Percentiles rank a stretch among this genome's conserved stretches.
Evolutionary conservation across 2,113 vertebrate genomes (phyloP).

Genomic region (Bombycilla garrulus): DNA sequence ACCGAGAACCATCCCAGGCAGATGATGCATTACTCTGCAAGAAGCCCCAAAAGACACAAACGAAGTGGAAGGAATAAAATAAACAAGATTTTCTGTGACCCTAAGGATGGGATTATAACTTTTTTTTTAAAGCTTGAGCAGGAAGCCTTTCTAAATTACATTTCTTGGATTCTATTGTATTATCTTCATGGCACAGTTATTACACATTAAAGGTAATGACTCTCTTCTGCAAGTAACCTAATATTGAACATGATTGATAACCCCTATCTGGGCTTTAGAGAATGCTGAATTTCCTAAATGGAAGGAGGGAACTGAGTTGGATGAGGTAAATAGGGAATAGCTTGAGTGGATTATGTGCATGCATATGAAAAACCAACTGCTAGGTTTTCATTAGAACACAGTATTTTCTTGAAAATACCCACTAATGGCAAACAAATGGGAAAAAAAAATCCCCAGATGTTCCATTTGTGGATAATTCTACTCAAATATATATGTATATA

Average conservation of each 20-base stretch:
- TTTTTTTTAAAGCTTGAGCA: conserved; percentile 47
- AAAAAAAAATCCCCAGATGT: background rate
- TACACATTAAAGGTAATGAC: conserved; percentile 78
- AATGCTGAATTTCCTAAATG: conserved; percentile 52
- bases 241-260: conserved; percentile 71
- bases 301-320: background rate
- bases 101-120: conserved; percentile 66
- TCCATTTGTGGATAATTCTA: background rate
- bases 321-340: conserved; percentile 10
- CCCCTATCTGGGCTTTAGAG: conserved; percentile 42
- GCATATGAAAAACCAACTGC: background rate
- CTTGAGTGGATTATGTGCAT: background rate
- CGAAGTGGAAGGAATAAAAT: conserved; percentile 50
- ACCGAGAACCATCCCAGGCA: background rate
- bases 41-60: conserved; percentile 43
- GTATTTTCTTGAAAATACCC: background rate
- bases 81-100: conserved; percentile 53
- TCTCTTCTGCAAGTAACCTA: conserved; percentile 73
- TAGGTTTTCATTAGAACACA: background rate
- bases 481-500: background rate
- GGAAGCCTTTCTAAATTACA: conserved; percentile 74
- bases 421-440: background rate
- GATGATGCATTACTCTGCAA: conserved; percentile 1
- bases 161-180: conserved; percentile 76
- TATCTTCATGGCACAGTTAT: conserved; percentile 74